phyloP scores from a whole-genome alignment of 2,113 vertebrate species.

The Cygnus atratus region DNA sequence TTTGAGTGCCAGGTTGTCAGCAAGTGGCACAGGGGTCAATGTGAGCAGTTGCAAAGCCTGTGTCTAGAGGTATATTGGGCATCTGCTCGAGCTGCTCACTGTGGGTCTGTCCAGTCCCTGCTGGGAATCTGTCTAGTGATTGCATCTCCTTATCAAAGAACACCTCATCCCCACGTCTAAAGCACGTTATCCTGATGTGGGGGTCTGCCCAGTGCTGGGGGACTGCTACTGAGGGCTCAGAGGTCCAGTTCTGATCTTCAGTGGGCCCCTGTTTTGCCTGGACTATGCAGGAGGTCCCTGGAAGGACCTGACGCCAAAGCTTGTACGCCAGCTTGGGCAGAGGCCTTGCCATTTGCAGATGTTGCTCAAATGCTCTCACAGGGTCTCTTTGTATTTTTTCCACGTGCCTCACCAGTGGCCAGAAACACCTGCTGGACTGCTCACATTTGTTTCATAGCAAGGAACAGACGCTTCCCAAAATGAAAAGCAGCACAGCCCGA shows the following conservation, averaged over 20 bases:
- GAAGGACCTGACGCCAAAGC: not conserved
- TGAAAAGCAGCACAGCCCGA: not conserved
- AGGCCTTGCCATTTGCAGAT: not conserved
- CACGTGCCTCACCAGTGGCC: not conserved
- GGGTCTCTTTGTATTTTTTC: not conserved
- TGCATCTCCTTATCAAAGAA: not conserved
- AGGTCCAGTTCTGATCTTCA: not conserved
- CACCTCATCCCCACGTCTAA: not conserved
- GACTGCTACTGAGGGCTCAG: not conserved
- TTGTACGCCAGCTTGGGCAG: not conserved
- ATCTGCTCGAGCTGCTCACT: not conserved
- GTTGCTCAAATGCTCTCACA: not conserved
- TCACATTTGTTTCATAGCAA: not conserved
- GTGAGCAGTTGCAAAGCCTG: not conserved
- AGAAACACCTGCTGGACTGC: not conserved
- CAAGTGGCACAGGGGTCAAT: not conserved
- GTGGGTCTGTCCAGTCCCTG: not conserved
- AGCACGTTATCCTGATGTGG: not conserved
- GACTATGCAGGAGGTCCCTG: not conserved
- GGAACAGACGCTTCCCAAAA: not conserved
- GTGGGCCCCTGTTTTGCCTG: not conserved
- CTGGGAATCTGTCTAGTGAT: not conserved
- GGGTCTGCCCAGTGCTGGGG: not conserved
- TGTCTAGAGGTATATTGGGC: not conserved
- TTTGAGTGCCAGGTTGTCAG: not conserved